Percentiles rank a stretch among this genome's conserved stretches.
Conservation (phyloP, 2,888 invertebrate genomes). For the Dryocosmus kuriphilus region DNA sequence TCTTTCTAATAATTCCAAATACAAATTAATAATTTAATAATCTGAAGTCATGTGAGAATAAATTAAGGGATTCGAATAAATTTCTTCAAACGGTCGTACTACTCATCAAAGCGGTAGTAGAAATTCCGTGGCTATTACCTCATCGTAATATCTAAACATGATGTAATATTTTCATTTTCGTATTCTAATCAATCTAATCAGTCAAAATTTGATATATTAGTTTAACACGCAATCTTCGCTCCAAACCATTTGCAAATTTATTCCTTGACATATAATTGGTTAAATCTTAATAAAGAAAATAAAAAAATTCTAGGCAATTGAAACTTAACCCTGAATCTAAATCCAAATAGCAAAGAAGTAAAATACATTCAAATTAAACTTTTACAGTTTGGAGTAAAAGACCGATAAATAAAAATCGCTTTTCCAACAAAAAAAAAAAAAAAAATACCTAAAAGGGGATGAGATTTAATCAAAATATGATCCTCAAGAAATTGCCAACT, state of each 20-base stretch:
- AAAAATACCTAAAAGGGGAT: background rate
- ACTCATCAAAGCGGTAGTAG: background rate
- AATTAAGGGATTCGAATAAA: background rate
- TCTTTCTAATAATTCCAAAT: too few relatives aligned
- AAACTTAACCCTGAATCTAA: conserved; percentile 11
- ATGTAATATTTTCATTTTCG: too few relatives aligned
- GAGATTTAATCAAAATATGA: conserved; percentile 1
- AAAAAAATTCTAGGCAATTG: background rate
- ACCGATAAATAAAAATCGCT: conserved; percentile 3
- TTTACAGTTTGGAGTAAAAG: background rate
- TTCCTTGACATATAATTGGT: background rate
- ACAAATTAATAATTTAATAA: background rate
- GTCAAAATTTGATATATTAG: background rate
- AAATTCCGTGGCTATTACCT: background rate
- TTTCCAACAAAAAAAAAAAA: too few relatives aligned
- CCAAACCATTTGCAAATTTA: too few relatives aligned
- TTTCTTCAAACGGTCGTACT: background rate
- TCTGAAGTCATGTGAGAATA: background rate
- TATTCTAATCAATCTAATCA: background rate
- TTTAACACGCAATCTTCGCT: background rate
- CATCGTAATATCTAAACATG: background rate
- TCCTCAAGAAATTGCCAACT: conserved; percentile 8
- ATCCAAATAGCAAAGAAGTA: background rate
- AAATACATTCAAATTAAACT: background rate
- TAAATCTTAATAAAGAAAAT: background rate